phyloP scores from a whole-genome alignment of 2,113 vertebrate genomes.

The Sapayoa aenigma region DNA sequence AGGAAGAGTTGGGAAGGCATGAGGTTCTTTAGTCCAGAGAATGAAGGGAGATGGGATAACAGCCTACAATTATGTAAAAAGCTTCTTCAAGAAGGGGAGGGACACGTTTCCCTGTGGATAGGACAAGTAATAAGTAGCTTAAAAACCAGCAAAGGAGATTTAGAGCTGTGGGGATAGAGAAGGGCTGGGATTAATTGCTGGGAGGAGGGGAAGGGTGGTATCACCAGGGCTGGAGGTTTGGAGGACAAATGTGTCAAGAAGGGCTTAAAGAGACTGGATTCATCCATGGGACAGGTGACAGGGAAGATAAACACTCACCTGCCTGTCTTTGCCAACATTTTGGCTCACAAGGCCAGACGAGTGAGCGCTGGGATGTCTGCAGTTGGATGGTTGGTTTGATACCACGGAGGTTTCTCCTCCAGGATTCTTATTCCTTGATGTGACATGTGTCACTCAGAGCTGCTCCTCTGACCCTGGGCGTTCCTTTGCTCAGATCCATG shows the following conservation, averaged over 20 bases:
- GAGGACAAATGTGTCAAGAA: conserved; percentile 60
- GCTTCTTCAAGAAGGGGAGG: conserved; percentile 26
- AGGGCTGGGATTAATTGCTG: conserved; percentile 41
- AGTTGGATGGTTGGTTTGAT: background rate
- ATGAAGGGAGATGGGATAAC: conserved; percentile 11
- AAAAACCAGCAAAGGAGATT: conserved; percentile 53
- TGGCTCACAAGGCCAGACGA: accelerated
- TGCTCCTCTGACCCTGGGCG: background rate
- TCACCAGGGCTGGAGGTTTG: conserved; percentile 9
- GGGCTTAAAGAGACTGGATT: conserved; percentile 13
- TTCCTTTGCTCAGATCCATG: background rate
- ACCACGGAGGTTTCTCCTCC: accelerated
- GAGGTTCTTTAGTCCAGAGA: background rate
- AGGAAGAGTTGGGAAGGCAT: background rate
- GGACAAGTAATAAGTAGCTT: conserved; percentile 67
- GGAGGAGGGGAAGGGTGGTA: conserved; percentile 10
- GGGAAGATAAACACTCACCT: background rate
- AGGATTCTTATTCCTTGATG: background rate
- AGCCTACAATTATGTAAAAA: conserved; percentile 32
- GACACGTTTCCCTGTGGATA: conserved; percentile 43
- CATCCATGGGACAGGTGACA: background rate
- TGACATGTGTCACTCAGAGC: accelerated
- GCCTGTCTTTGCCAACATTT: background rate
- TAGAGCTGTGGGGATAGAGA: conserved; percentile 57
- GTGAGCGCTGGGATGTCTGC: background rate